Evolutionary conservation across 1,140 invertebrate genomes (phyloP), one percentile per base, ranked within the genome.

Genomic region (Panagrolaimus sp.): DNA sequence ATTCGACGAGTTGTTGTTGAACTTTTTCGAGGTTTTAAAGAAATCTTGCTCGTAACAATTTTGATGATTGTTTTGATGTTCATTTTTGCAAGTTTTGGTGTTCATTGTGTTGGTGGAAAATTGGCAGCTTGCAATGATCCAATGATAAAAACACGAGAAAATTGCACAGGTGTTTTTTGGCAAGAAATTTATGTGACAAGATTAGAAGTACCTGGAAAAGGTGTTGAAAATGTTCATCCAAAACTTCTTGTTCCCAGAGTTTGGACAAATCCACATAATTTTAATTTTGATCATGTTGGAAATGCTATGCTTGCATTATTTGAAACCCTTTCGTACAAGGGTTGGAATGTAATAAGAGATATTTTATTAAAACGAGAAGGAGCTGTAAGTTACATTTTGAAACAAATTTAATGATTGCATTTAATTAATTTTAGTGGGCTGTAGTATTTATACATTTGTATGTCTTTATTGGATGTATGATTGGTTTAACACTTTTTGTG

Each of bases 1-100:
- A 98, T 99, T 94, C 88, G 95, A 73, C 95, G 96, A 87, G 96
- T 99, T 26, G 96, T 99, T 28, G 97, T 94, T 84, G 96, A 99
- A 84, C 86, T 99, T 38, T 96, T 94, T 79, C 87, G 94, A 73
- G 96, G 96, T n/a, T 99, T 98, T 85, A 98, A 97, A 85, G 96
- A 75, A 68, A 75, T 75, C 48, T 64, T 76, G 12, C 55, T 91
- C 89, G 91, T 95, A 86, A 97, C 94, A 0, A 94, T 96, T 12
- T 86, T 99, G n/a, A 86, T 99, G 38, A 95, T 98, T 78, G 88
- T 98, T 1, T 86, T 99, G 21, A 97, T 99, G 91, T 99, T 98
- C 84, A 92, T 98, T 17, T 99, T 99, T 85, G 95, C 96, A 58
- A 96, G 92, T 84, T 99, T 97, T 81, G 96, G 96, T 0, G 94